Evolutionary conservation across 2,113 vertebrate species (phyloP), one percentile per base, ranked within the genome.

Genomic region (Nestor notabilis): DNA sequence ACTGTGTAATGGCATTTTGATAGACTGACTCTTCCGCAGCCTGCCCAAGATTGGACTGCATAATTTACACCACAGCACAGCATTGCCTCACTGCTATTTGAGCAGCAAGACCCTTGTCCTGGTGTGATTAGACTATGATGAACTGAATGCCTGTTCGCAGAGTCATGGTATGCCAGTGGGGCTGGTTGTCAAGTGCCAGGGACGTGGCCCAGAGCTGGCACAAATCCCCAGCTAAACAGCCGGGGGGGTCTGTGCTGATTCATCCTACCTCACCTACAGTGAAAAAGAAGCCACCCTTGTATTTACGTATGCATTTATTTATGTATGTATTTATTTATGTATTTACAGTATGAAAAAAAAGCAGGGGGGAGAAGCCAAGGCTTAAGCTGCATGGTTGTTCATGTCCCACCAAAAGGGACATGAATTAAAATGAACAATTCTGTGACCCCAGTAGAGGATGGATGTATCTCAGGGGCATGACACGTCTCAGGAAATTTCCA

Each of bases 1-100:
- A 14, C 46, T 37, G 7, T 8, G 64, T 93, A 93, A 94, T 58
- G 95, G 94, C 85, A 94, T 84, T 97, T 96, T 91, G 91, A 96
- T 97, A 69, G 84, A 96, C 86, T 94, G 91, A 8, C 80, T 61
- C 70, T 89, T 66, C 87, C 61, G n/a, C 78, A 75, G 77, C 90
- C 87, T 96, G 83, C 31, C 43, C 7, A 12, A 78, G 56, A 55
- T 64, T 90, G 33, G 77, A 76, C 87, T 84, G 75, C 84, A 87
- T 89, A 79, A 96, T 96, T 96, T 80, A 94, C 87, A 89, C 50
- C 86, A n/a, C 77, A 82, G 64, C 82, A 76, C 83, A 79, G 72
- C 83, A 50, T 27, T 87, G 78, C 88, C 71, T 95, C 79, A 17
- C 75, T 83, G 66, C 94, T 93, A 90, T 92, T 95, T 85, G 93